phyloP scores from a whole-genome alignment of 2,888 invertebrate genomes.

The Cantharis flavilabris region DNA sequence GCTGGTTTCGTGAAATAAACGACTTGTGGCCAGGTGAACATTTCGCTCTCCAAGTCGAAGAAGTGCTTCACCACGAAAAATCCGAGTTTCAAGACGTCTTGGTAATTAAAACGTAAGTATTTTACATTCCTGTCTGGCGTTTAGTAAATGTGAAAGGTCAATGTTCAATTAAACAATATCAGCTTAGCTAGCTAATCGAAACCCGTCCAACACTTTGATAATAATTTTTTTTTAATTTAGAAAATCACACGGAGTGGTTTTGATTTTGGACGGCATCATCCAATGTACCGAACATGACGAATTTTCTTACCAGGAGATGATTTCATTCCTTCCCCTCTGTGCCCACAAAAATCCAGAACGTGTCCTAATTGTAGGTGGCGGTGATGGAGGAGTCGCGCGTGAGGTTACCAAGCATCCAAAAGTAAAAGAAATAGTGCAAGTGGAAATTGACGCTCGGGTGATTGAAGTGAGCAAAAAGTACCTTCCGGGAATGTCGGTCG shows the following conservation, averaged over 20 bases:
- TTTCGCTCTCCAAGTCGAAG: constrained; percentile 82
- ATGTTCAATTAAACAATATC: neutral
- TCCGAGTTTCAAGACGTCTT: constrained; percentile 86
- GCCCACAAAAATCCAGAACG: constrained; percentile 89
- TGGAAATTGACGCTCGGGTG: constrained; percentile 94
- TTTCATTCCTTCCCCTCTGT: constrained; percentile 90
- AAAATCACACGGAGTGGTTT: constrained; percentile 78
- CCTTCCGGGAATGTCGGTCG: constrained; percentile 88
- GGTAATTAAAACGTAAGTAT: constrained; percentile 76
- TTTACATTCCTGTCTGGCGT: neutral
- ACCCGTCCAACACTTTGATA: neutral
- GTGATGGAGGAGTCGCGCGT: constrained; percentile 96
- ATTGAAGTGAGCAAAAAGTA: constrained; percentile 87
- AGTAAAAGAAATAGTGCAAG: constrained; percentile 75
- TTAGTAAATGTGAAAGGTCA: neutral
- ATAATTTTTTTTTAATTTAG: constrained; percentile 52
- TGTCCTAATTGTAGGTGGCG: constrained; percentile 95
- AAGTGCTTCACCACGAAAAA: constrained; percentile 76
- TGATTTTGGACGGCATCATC: constrained; percentile 94
- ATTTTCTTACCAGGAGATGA: constrained; percentile 98
- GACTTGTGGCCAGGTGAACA: constrained; percentile 90
- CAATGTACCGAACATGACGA: constrained; percentile 97
- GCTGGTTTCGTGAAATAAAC: constrained; percentile 94
- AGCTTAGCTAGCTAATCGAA: neutral
- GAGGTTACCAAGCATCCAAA: constrained; percentile 92